phyloP scores from a whole-genome alignment of 2,113 vertebrate genomes.

The Pyxicephalus adspersus region DNA sequence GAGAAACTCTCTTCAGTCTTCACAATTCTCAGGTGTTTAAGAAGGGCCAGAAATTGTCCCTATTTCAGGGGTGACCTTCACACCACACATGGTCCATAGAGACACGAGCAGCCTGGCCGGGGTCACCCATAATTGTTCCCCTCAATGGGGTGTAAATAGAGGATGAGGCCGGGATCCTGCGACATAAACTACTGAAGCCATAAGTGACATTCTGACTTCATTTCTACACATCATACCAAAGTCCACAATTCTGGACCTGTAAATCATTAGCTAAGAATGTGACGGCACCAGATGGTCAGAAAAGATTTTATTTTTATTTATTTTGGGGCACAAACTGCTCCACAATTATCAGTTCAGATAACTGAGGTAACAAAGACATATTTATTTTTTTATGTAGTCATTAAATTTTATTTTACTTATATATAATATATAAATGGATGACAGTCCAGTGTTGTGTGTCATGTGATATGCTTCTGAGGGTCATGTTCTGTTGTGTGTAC shows the following conservation, averaged over 20 bases:
- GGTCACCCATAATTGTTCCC: too few species aligned
- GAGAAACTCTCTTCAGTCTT: too few species aligned
- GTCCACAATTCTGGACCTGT: not conserved
- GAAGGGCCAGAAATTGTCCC: too few species aligned
- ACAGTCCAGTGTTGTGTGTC: not conserved
- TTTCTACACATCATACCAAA: not conserved
- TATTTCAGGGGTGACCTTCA: too few species aligned
- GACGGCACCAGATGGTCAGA: not conserved
- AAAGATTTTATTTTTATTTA: slow-evolving; percentile 4
- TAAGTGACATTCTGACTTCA: too few species aligned
- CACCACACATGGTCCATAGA: too few species aligned
- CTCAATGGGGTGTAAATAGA: too few species aligned
- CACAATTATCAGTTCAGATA: not conserved
- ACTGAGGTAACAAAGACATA: slow-evolving; percentile 18
- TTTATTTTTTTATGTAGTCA: slow-evolving; percentile 28
- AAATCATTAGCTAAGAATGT: not conserved
- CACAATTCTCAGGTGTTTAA: too few species aligned
- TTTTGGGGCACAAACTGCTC: not conserved
- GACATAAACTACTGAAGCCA: too few species aligned
- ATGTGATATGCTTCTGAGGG: not conserved
- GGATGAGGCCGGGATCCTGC: too few species aligned
- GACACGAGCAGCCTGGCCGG: too few species aligned
- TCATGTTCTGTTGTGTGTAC: not conserved
- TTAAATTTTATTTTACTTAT: slow-evolving; percentile 30
- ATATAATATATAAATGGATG: not conserved